Evolutionary conservation across 2,797 vertebrate species (phyloP).

Genomic region (Urocyon cinereoargenteus): DNA sequence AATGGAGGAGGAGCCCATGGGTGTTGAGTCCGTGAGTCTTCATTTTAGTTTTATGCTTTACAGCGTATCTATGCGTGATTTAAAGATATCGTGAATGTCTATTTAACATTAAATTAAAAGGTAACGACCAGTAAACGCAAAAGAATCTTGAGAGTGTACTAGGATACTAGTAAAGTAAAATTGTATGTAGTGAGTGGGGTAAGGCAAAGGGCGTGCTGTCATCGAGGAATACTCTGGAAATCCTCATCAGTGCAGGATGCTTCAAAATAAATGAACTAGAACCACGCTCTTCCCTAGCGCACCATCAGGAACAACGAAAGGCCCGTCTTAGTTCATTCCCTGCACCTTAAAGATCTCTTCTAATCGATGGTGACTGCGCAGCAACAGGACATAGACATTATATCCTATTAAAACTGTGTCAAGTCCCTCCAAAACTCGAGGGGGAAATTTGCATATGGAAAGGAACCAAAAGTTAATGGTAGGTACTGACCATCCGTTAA

Average conservation of each 20-base stretch:
- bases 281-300: neutral
- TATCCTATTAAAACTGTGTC: neutral
- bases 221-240: neutral
- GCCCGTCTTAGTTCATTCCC: too few relatives aligned
- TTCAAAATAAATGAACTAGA: neutral
- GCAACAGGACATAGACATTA: neutral
- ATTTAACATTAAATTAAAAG: neutral
- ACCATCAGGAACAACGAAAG: neutral
- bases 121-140: neutral
- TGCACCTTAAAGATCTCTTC: neutral
- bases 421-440: neutral
- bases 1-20: neutral
- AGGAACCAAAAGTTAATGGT: neutral
- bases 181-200: neutral
- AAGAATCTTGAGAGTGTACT: neutral
- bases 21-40: neutral
- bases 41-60: neutral
- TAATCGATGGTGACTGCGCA: neutral
- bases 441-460: neutral
- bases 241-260: neutral
- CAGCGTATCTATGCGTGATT: neutral
- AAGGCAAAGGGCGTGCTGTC: neutral
- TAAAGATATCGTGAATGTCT: neutral
- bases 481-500: neutral
- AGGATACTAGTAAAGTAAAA: neutral